A percentile compares a stretch with the other conserved stretches of the same genome.
Conservation (phyloP, 1,140 invertebrate genomes). For the Drosophila trapezifrons region DNA sequence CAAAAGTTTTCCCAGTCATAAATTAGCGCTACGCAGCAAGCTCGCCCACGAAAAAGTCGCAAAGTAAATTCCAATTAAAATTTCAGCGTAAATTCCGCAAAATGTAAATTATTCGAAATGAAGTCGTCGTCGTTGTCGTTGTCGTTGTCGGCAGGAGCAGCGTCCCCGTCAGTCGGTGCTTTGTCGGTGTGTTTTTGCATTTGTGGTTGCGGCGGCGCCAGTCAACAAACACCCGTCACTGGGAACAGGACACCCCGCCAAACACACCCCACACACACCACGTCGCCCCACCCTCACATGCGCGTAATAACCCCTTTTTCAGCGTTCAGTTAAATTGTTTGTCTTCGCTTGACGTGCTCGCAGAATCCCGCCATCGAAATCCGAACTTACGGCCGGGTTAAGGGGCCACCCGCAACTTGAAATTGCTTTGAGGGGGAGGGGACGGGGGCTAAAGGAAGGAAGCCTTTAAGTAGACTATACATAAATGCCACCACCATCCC, state of each 20-base stretch:
- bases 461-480: conserved; percentile 79
- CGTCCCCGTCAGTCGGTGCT: conserved; percentile 15
- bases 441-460: background rate
- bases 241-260: conserved; percentile 20
- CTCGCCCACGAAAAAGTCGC: conserved; percentile 49
- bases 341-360: conserved; percentile 70
- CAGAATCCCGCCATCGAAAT: conserved; percentile 64
- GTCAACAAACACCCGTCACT: conserved; percentile 48
- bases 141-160: conserved; percentile 21
- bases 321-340: conserved; percentile 70
- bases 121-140: conserved; percentile 51
- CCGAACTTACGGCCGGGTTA: conserved; percentile 53
- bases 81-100: conserved; percentile 79
- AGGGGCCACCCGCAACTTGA: conserved; percentile 35
- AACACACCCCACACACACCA: conserved; percentile 13
- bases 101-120: conserved; percentile 82
- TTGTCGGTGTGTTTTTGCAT: conserved; percentile 60
- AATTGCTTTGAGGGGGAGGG: conserved; percentile 67
- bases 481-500: conserved; percentile 40
- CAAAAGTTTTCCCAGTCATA: conserved; percentile 71
- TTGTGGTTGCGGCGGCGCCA: conserved; percentile 65
- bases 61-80: conserved; percentile 83
- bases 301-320: conserved; percentile 66
- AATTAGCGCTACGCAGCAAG: conserved; percentile 52
- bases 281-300: conserved; percentile 7